These are phyloP conservation scores for Rattus norvegicus DNA, from an alignment of 2,113 vertebrate species.

Conservation along the genomic window GRCr8 NC_086035.1:18175001-18175500, in stretches of 20 bases:
- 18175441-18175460: neutral
- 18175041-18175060: slow-evolving; percentile 41
- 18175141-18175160: slow-evolving; percentile 51
- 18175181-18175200: slow-evolving; percentile 14
- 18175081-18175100: slow-evolving; percentile 57
- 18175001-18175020: neutral
- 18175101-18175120: slow-evolving; percentile 67
- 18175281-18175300: no score
- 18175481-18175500: no score
- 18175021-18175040: neutral
- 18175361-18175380: no score
- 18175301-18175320: no score
- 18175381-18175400: no score
- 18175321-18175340: no score
- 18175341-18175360: no score
- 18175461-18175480: neutral
- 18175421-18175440: neutral
- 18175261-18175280: no score
- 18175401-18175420: slow-evolving; percentile 8
- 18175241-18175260: no score
- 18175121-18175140: slow-evolving; percentile 60
- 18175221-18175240: no score
- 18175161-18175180: neutral
- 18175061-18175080: slow-evolving; percentile 34
- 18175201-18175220: no score